Evolutionary conservation across 1,140 invertebrate species (phyloP).

Genomic region (Pogonus chalceus): DNA sequence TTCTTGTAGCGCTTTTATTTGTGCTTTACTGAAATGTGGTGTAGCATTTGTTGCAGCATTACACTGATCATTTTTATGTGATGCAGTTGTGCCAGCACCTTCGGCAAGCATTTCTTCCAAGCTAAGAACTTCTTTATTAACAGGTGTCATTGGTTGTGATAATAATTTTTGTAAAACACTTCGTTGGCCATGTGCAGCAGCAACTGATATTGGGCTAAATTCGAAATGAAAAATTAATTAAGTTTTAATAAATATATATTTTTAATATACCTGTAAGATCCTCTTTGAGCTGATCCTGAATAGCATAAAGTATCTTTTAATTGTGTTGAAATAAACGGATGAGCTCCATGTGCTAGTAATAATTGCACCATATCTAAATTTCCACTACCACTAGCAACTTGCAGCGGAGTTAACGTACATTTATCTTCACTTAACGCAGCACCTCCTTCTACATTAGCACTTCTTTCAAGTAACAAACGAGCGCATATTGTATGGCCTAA

Average conservation of each 20-base stretch:
- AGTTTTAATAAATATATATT: slow-evolving; percentile 7
- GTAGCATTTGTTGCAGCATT: slow-evolving; percentile 18
- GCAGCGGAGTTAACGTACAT: slow-evolving; percentile 75
- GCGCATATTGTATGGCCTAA: slow-evolving; percentile 44
- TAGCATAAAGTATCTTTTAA: slow-evolving; percentile 75
- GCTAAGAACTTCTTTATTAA: slow-evolving; percentile 64
- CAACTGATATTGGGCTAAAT: slow-evolving; percentile 71
- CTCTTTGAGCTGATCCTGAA: slow-evolving; percentile 70
- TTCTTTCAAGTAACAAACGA: slow-evolving; percentile 59
- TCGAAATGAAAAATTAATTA: slow-evolving; percentile 17
- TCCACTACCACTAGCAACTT: slow-evolving; percentile 72
- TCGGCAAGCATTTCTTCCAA: slow-evolving; percentile 85
- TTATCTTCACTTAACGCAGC: slow-evolving; percentile 70
- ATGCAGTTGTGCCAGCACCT: slow-evolving; percentile 45
- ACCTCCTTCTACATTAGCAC: slow-evolving; percentile 77
- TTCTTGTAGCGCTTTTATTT: slow-evolving; percentile 76
- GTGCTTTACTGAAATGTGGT: slow-evolving; percentile 65
- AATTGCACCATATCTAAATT: slow-evolving; percentile 71
- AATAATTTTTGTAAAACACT: slow-evolving; percentile 65
- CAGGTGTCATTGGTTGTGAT: slow-evolving; percentile 59
- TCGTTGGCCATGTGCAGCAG: slow-evolving; percentile 74
- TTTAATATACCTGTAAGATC: slow-evolving; percentile 70
- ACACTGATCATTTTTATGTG: slow-evolving; percentile 26
- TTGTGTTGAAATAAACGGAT: slow-evolving; percentile 76
- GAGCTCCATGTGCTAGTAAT: slow-evolving; percentile 69